phyloP scores from a whole-genome alignment of 2,113 vertebrate genomes.

The Lucifuga dentata region DNA sequence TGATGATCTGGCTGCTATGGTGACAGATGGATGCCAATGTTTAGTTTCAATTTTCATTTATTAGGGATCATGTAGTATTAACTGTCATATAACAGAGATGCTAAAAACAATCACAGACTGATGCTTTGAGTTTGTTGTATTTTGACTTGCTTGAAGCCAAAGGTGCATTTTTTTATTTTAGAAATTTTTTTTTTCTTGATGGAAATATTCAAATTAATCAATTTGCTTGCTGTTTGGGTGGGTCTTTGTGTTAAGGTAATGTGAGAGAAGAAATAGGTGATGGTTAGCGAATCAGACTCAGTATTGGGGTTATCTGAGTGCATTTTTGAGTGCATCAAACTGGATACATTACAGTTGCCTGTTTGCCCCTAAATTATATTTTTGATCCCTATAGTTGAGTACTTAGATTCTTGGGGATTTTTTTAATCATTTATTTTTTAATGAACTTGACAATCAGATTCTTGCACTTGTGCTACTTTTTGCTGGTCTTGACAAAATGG shows the following conservation, averaged over 20 bases:
- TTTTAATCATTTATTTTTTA: too few species aligned
- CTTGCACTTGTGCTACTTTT: not conserved
- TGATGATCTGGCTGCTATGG: too few species aligned
- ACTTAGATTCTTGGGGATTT: too few species aligned
- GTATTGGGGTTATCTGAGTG: not conserved
- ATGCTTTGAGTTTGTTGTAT: not conserved
- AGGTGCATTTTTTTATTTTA: not conserved
- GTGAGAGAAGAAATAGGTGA: too few species aligned
- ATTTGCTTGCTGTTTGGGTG: not conserved
- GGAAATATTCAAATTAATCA: slow-evolving; percentile 1
- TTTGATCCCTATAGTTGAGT: slow-evolving; percentile 2
- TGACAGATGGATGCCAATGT: too few species aligned
- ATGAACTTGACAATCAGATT: too few species aligned
- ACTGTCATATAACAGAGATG: too few species aligned
- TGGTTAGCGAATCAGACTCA: too few species aligned
- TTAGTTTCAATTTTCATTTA: too few species aligned
- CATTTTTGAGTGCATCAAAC: not conserved
- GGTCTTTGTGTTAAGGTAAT: not conserved
- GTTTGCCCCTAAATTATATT: slow-evolving; percentile 11
- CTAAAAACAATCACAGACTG: too few species aligned
- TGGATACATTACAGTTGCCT: not conserved
- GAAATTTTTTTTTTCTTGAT: not conserved
- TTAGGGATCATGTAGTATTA: too few species aligned
- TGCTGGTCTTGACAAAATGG: not conserved
- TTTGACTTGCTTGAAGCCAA: slow-evolving; percentile 13